phyloP scores from a whole-genome alignment of 1,140 invertebrate species.

The Glossosoma conforme region DNA sequence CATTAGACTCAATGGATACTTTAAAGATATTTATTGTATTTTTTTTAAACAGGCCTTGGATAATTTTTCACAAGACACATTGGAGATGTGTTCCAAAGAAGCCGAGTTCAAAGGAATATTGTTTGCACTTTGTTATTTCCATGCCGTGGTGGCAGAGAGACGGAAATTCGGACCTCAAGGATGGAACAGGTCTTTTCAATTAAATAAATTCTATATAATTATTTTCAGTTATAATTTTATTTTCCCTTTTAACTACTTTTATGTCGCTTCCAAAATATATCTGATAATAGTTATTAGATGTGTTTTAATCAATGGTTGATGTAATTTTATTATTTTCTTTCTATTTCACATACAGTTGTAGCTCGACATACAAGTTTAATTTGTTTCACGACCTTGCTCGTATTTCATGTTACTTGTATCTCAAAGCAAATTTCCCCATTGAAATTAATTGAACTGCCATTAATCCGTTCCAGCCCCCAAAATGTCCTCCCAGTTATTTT shows the following conservation, averaged over 20 bases:
- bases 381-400: no score
- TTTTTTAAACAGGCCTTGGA: constrained; percentile 61
- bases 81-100: constrained; percentile 91
- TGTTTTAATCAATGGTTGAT: neutral
- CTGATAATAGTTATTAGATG: neutral
- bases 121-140: constrained; percentile 93
- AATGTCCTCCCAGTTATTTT: no score
- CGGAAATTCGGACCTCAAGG: constrained; percentile 93
- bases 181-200: constrained; percentile 71
- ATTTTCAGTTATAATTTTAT: neutral
- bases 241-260: neutral
- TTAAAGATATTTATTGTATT: neutral
- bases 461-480: no score
- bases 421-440: no score
- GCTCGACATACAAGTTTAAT: no score
- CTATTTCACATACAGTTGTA: neutral
- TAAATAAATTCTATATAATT: neutral
- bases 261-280: neutral
- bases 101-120: constrained; percentile 90
- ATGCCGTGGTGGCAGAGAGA: constrained; percentile 88
- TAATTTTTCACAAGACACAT: constrained; percentile 89
- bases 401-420: no score
- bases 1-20: no score
- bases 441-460: no score
- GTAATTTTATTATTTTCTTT: constrained; percentile 3